These are phyloP conservation scores for Nibea coibor DNA, from an alignment of 2,113 vertebrate genomes.

Conservation along the genomic window DNA sequence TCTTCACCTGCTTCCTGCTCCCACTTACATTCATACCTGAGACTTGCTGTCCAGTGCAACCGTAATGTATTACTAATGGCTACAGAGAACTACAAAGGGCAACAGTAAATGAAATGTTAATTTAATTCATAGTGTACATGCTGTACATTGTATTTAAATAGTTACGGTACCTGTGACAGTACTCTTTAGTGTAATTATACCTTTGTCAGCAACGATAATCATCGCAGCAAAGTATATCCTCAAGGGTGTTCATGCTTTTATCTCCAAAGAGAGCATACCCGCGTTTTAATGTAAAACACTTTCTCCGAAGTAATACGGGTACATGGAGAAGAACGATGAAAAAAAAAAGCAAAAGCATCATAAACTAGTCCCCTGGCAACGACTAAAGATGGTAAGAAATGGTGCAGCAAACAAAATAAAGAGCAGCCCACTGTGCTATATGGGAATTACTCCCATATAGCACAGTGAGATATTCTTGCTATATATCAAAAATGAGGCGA, in stretches of 20 bases:
- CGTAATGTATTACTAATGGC: not conserved
- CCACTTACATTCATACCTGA: not conserved
- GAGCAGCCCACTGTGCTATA: conserved; percentile 8
- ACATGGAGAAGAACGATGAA: conserved; percentile 16
- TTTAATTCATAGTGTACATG: not conserved
- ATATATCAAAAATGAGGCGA: conserved; percentile 3
- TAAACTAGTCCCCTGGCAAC: conserved; percentile 34
- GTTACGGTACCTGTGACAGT: not conserved
- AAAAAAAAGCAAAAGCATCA: conserved; percentile 10
- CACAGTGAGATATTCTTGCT: not conserved
- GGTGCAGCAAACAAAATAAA: conserved; percentile 15
- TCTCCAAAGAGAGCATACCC: conserved; percentile 12
- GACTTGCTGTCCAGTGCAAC: conserved; percentile 1
- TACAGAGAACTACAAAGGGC: not conserved
- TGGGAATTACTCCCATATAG: not conserved
- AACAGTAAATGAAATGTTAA: not conserved
- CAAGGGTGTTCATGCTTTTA: conserved; percentile 8
- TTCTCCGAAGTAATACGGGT: conserved; percentile 15
- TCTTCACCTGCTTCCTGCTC: not conserved
- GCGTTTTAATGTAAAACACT: conserved; percentile 6
- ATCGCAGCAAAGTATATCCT: conserved; percentile 17
- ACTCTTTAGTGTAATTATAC: conserved; percentile 33
- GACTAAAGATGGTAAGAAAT: conserved; percentile 19
- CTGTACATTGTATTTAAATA: conserved; percentile 9
- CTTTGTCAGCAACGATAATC: conserved; percentile 32